Conservation (phyloP, 2,797 vertebrate species). For the Eulemur albifrons region DNA sequence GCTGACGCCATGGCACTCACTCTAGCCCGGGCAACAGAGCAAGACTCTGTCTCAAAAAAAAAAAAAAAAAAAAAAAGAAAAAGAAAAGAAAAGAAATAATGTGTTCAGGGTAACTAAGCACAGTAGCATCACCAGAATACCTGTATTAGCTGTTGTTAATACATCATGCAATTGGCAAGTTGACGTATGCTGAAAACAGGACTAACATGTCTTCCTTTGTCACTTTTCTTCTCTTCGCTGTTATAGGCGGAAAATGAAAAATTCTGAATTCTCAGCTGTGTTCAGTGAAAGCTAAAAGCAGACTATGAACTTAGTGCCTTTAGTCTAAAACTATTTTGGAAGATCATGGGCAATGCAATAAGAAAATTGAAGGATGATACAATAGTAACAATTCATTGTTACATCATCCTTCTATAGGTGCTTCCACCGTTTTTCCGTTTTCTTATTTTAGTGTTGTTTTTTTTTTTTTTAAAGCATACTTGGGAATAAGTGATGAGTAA, state of each 20-base stretch:
- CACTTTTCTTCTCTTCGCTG: conserved; percentile 29
- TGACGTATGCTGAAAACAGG: too few species aligned
- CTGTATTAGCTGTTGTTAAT: background rate
- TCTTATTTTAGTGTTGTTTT: background rate
- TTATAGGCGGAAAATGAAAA: background rate
- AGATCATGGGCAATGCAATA: background rate
- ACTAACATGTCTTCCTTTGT: background rate
- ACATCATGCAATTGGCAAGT: too few species aligned
- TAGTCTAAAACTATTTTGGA: background rate
- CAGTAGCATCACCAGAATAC: background rate
- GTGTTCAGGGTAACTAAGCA: background rate
- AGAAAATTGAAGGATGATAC: background rate
- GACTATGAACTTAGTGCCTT: background rate
- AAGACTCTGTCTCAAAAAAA: too few species aligned
- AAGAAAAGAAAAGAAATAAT: background rate
- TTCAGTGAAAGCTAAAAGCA: background rate
- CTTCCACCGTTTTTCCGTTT: background rate
- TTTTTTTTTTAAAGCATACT: background rate
- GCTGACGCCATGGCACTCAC: too few species aligned
- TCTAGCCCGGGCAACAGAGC: too few species aligned
- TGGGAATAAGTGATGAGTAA: background rate
- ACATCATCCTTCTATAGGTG: background rate
- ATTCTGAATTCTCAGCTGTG: background rate
- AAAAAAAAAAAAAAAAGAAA: too few species aligned
- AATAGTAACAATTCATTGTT: background rate